Percentiles rank a stretch among this genome's conserved stretches.
phyloP scores from a whole-genome alignment of 2,113 vertebrate species.

The Prunella himalayana region DNA sequence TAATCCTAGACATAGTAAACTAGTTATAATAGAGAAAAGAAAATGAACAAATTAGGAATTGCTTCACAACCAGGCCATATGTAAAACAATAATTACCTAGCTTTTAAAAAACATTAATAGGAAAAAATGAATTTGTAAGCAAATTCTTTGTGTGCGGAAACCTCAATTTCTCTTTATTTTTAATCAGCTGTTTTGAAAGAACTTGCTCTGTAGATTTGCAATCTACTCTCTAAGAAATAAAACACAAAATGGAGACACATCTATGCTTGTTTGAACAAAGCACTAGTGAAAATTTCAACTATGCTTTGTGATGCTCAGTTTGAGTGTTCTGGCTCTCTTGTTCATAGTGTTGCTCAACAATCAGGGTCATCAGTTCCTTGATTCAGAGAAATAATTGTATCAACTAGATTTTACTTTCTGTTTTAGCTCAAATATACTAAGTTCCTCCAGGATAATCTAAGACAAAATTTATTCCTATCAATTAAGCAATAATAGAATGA shows the following conservation, averaged over 20 bases:
- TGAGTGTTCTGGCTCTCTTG: background rate
- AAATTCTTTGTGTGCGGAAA: background rate
- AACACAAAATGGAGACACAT: background rate
- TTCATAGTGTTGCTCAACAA: background rate
- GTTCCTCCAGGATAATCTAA: background rate
- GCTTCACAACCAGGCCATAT: background rate
- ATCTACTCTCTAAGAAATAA: background rate
- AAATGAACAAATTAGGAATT: background rate
- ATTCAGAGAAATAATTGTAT: background rate
- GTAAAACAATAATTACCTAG: background rate
- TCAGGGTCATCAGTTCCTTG: background rate
- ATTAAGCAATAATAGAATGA: background rate
- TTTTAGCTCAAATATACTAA: background rate
- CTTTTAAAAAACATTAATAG: slow-evolving; percentile 1
- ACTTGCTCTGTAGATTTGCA: background rate
- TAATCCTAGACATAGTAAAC: background rate
- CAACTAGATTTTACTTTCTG: background rate
- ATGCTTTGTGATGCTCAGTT: background rate
- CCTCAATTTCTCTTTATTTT: background rate
- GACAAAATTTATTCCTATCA: background rate
- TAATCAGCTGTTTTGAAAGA: slow-evolving; percentile 18
- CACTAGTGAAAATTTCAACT: background rate
- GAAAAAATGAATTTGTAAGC: background rate
- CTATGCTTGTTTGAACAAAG: background rate
- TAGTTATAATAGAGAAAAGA: background rate